Evolutionary conservation across 2,888 invertebrate species (phyloP).

Genomic region (Adelognathus sp.): DNA sequence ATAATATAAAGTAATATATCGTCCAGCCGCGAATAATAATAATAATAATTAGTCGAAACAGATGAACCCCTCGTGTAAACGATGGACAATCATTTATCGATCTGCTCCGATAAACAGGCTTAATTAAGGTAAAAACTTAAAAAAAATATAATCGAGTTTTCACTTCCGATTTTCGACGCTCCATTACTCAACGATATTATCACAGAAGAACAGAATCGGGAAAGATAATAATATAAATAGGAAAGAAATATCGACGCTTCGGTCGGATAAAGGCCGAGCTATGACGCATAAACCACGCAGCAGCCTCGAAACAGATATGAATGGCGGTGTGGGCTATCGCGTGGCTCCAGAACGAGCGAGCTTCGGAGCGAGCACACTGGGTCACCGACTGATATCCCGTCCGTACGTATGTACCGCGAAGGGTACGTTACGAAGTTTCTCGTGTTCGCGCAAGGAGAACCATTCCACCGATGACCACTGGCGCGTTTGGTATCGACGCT

Average conservation of each 20-base stretch:
- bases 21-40: too few species aligned
- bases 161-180: background rate
- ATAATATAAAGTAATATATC: too few species aligned
- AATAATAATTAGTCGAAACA: too few species aligned
- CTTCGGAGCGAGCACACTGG: constrained; percentile 64
- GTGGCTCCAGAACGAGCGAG: constrained; percentile 60
- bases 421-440: background rate
- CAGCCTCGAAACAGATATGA: constrained; percentile 49
- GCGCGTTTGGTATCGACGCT: background rate
- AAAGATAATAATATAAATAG: constrained; percentile 19
- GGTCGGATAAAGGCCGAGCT: constrained; percentile 42
- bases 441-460: constrained; percentile 8
- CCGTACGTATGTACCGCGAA: constrained; percentile 37
- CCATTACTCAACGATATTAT: constrained; percentile 34
- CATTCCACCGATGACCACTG: background rate
- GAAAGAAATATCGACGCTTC: constrained; percentile 54
- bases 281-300: constrained; percentile 29
- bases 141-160: too few species aligned
- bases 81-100: too few species aligned
- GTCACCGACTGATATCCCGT: constrained; percentile 75
- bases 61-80: too few species aligned
- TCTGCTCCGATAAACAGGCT: too few species aligned
- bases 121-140: too few species aligned
- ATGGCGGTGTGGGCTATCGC: constrained; percentile 37
- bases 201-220: background rate